Conservation (phyloP, 2,113 vertebrate genomes). For the Mormoops blainvillei region DNA sequence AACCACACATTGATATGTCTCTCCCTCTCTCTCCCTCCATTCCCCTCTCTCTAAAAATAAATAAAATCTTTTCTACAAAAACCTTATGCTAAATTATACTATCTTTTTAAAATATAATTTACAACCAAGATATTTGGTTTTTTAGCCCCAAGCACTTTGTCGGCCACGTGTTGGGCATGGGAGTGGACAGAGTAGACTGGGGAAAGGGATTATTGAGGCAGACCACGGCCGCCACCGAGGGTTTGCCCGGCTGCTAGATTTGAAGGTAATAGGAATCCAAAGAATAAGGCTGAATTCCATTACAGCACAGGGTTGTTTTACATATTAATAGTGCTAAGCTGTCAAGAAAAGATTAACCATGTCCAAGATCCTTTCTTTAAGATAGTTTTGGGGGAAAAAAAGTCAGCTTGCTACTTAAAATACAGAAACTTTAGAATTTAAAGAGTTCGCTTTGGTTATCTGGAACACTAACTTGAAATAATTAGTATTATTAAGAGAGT, state of each 20-base stretch:
- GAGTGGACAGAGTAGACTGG: background rate
- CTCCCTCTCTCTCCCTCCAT: no score
- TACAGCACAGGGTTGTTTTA: background rate
- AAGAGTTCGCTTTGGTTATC: background rate
- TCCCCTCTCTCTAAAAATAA: no score
- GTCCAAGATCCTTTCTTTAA: background rate
- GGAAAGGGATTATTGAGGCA: background rate
- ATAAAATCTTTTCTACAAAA: no score
- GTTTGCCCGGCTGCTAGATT: background rate
- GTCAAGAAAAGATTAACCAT: background rate
- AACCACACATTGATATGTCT: no score
- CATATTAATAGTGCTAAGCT: background rate
- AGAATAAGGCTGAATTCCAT: background rate
- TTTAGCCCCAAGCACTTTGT: background rate
- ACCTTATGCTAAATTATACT: no score
- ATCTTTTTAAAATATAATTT: background rate
- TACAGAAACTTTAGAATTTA: background rate
- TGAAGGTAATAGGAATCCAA: background rate
- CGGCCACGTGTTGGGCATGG: background rate
- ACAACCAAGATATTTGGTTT: background rate
- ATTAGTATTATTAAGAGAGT: background rate
- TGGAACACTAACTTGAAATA: background rate
- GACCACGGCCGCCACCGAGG: background rate
- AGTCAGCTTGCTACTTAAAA: background rate
- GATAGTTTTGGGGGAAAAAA: background rate